phyloP scores from a whole-genome alignment of 2,888 invertebrate species.

The Drosophila acutilabella region DNA sequence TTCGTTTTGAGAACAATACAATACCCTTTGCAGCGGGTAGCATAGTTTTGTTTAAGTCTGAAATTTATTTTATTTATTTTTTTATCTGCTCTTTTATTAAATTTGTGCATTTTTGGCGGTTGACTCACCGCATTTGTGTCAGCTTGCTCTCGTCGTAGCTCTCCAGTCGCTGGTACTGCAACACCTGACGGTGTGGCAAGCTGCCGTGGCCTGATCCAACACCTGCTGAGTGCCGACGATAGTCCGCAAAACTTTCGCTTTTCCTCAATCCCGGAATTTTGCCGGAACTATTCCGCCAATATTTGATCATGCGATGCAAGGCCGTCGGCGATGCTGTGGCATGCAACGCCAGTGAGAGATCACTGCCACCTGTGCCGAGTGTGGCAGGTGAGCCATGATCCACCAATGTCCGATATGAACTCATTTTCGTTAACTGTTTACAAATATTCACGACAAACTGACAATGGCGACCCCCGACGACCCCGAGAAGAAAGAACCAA shows the following conservation, averaged over 20 bases:
- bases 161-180: conserved; percentile 77
- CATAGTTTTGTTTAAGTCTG: too few relatives aligned
- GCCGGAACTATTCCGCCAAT: conserved; percentile 80
- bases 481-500: conserved; percentile 10
- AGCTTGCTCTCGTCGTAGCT: conserved; percentile 78
- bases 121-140: conserved; percentile 73
- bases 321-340: conserved; percentile 52
- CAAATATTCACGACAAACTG: neutral
- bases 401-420: conserved; percentile 70
- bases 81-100: neutral
- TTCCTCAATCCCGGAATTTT: conserved; percentile 70
- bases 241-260: conserved; percentile 80
- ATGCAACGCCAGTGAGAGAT: conserved; percentile 11
- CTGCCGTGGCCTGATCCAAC: conserved; percentile 21
- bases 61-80: too few relatives aligned
- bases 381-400: conserved; percentile 36
- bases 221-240: conserved; percentile 65
- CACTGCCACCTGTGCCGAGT: conserved; percentile 14
- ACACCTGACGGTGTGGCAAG: conserved; percentile 50
- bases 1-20: neutral
- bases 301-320: conserved; percentile 78
- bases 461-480: conserved; percentile 18
- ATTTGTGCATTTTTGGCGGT: neutral
- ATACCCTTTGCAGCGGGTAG: too few relatives aligned
- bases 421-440: conserved; percentile 53